Evolutionary conservation across 2,797 vertebrate species (phyloP).

Genomic region (Chelon labrosus): DNA sequence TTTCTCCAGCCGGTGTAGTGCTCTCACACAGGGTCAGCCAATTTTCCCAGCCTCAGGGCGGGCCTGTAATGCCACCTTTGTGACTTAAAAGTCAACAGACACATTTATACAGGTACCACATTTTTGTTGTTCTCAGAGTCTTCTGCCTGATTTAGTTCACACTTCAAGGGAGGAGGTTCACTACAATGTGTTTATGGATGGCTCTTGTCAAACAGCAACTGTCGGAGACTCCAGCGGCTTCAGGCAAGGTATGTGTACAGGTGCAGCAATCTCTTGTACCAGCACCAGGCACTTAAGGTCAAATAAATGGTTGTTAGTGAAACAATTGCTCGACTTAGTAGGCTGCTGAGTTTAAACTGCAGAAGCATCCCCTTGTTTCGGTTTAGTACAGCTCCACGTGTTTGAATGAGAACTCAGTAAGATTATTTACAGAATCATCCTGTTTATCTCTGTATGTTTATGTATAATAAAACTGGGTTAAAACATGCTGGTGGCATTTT

Average conservation of each 20-base stretch:
- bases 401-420: slow-evolving; percentile 30
- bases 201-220: slow-evolving; percentile 58
- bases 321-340: slow-evolving; percentile 53
- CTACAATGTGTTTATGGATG: slow-evolving; percentile 59
- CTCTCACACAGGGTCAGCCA: slow-evolving; percentile 50
- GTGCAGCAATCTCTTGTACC: slow-evolving; percentile 36
- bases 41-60: slow-evolving; percentile 20
- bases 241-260: slow-evolving; percentile 54
- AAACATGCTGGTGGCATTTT: slow-evolving; percentile 66
- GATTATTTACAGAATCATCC: slow-evolving; percentile 57
- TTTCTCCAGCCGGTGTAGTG: slow-evolving; percentile 37
- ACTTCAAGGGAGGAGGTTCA: slow-evolving; percentile 59
- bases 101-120: slow-evolving; percentile 62
- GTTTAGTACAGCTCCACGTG: slow-evolving; percentile 30
- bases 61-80: slow-evolving; percentile 42
- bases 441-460: slow-evolving; percentile 65
- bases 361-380: slow-evolving; percentile 23
- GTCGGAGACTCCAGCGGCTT: slow-evolving; percentile 49
- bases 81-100: slow-evolving; percentile 63
- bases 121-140: slow-evolving; percentile 60
- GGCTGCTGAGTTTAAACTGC: slow-evolving; percentile 33
- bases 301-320: slow-evolving; percentile 62
- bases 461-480: slow-evolving; percentile 71
- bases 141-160: slow-evolving; percentile 70
- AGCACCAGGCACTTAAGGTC: slow-evolving; percentile 57